Evolutionary conservation across 2,888 invertebrate species (phyloP).

Genomic region (Xanthorhoe designata): DNA sequence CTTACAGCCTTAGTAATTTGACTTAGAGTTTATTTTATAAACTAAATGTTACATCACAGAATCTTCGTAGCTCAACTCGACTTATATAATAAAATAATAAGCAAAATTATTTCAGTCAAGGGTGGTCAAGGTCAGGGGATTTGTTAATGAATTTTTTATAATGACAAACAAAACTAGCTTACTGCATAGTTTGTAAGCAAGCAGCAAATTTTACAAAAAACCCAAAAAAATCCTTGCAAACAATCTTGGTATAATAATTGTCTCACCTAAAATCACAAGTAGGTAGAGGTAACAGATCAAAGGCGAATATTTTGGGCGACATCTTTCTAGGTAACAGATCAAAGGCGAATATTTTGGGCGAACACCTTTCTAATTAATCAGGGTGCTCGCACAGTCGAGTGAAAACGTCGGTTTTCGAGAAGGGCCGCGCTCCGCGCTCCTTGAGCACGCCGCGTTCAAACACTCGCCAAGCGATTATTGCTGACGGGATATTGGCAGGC

Average conservation of each 20-base stretch:
- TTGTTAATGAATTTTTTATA: no score
- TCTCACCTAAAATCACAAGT: slow-evolving; percentile 2
- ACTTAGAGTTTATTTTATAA: slow-evolving; percentile 1
- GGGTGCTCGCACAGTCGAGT: slow-evolving; percentile 20
- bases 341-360: slow-evolving; percentile 26
- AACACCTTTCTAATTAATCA: slow-evolving; percentile 28
- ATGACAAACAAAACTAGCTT: no score
- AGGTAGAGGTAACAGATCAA: slow-evolving; percentile 13
- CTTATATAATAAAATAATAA: no score
- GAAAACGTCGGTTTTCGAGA: slow-evolving; percentile 27
- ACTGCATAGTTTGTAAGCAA: no score
- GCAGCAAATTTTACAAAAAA: no score
- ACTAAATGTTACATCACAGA: neutral
- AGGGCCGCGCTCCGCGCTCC: slow-evolving; percentile 27
- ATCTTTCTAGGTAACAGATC: slow-evolving; percentile 18
- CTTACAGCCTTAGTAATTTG: no score
- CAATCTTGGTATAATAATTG: neutral
- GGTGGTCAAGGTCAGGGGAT: no score
- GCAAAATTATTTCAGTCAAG: no score
- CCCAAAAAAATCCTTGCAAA: neutral
- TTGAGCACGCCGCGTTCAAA: slow-evolving; percentile 46
- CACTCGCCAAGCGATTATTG: slow-evolving; percentile 37
- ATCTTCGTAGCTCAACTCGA: neutral
- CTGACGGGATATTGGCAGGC: slow-evolving; percentile 32
- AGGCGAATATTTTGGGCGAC: slow-evolving; percentile 24